A percentile compares a stretch with the other conserved stretches of the same genome.
Conservation (phyloP, 2,888 invertebrate genomes). For the Dichetophora obliterata region DNA sequence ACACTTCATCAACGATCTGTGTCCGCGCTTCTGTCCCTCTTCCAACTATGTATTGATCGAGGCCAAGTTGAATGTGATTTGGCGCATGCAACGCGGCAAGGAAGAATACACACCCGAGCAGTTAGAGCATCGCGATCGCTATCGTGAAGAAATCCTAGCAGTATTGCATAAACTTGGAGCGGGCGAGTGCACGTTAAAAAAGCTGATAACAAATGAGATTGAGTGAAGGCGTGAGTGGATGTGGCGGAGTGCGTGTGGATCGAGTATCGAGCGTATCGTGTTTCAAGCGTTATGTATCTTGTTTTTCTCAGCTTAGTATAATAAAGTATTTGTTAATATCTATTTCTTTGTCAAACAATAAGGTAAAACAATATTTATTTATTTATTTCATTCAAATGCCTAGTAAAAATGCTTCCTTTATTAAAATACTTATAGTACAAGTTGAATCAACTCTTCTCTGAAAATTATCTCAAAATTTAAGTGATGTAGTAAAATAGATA, state of each 20-base stretch:
- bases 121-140: conserved; percentile 62
- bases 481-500: too few species aligned
- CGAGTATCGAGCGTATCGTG: not conserved
- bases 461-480: too few species aligned
- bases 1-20: conserved; percentile 65
- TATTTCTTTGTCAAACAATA: too few species aligned
- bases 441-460: too few species aligned
- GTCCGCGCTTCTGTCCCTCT: conserved; percentile 66
- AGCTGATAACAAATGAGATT: conserved; percentile 65
- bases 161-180: conserved; percentile 65
- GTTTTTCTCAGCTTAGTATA: too few species aligned
- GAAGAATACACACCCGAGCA: conserved; percentile 62
- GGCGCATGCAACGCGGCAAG: conserved; percentile 64
- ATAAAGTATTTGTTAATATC: too few species aligned
- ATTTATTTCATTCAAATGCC: too few species aligned
- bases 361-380: too few species aligned
- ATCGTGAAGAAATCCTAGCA: conserved; percentile 66
- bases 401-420: too few species aligned
- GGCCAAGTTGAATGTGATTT: conserved; percentile 68
- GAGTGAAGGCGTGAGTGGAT: conserved; percentile 31
- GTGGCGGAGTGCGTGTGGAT: not conserved
- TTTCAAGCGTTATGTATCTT: too few species aligned
- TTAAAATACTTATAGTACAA: too few species aligned
- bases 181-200: conserved; percentile 67
- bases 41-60: conserved; percentile 68